A percentile compares a stretch with the other conserved stretches of the same genome.
phyloP scores from a whole-genome alignment of 1,140 invertebrate species.

The Harlomillsia oculata region DNA sequence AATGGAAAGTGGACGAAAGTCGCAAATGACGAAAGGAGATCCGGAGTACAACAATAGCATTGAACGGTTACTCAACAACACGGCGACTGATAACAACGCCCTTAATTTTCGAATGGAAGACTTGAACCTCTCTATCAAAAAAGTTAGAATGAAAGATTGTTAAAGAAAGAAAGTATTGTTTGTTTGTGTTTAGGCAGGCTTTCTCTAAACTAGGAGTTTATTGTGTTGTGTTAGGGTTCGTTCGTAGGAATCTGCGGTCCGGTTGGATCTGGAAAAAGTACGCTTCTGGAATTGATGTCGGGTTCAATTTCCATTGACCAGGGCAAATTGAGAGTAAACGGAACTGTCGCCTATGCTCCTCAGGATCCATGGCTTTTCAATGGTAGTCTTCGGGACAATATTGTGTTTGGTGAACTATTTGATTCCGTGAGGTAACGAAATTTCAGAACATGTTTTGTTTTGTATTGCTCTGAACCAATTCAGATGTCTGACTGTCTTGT shows the following conservation, averaged over 20 bases:
- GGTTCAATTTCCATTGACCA: constrained; percentile 47
- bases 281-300: constrained; percentile 52
- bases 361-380: constrained; percentile 51
- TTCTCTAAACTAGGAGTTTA: too few relatives aligned
- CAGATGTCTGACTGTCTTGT: neutral
- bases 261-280: constrained; percentile 56
- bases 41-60: too few relatives aligned
- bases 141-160: too few relatives aligned
- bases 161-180: too few relatives aligned
- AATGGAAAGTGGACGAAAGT: too few relatives aligned
- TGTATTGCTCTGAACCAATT: neutral
- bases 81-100: too few relatives aligned
- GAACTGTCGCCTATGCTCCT: constrained; percentile 54
- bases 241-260: constrained; percentile 56
- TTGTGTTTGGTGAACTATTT: constrained; percentile 50
- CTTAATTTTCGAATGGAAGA: too few relatives aligned
- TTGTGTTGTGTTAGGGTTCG: constrained; percentile 47
- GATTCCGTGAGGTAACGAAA: constrained; percentile 38
- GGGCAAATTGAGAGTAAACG: constrained; percentile 49
- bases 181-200: too few relatives aligned
- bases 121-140: too few relatives aligned
- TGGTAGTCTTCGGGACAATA: constrained; percentile 58
- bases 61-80: too few relatives aligned
- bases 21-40: too few relatives aligned
- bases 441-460: neutral